Evolutionary conservation across 2,888 invertebrate genomes (phyloP), one percentile per base, ranked within the genome.

Genomic region (Clitarchus hookeri): DNA sequence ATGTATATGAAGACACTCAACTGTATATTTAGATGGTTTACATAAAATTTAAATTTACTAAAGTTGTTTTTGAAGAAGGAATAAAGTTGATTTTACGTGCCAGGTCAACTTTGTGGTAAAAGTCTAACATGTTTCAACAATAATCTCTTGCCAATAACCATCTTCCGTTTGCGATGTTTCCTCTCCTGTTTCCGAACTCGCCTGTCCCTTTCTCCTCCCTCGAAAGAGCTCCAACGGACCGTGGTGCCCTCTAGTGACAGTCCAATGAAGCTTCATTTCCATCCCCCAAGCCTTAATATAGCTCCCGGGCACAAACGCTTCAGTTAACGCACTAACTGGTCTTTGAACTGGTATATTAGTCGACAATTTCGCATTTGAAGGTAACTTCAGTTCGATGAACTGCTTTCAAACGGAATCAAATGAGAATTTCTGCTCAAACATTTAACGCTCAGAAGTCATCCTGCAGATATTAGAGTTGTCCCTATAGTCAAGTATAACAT

Each of bases 341-440:
- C 88, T 89, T 88, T 89, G 86, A 88, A 88, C 88, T 89, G 88
- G 88, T 88, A 88, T 88, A 88, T 89, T 89, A 89, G 89, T 89
- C 89, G 89, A 88, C 88, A 89, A 89, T 89, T 89, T 88, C 65
- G 16, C 16, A 19, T 65, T 65, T 6, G 65, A 9, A 9, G 88
- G 88, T 87, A 88, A 88, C 88, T 65, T 65, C 65, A 65, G 65
- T 65, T 83, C 65, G 85, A 85, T 86, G 85, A 87, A 86, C 8
- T 65, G n/a, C 65, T 65, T 65, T 65, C 65, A 65, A 23, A n/a
- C 16, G n/a, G 19, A 65, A 65, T n/a, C n/a, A n/a, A 23, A 65
- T n/a, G 8, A n/a, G 65, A 6, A 65, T 65, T 19, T 65, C 65
- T 19, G 8, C n/a, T 65, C 65, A 65, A 65, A 65, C 16, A 2